Evolutionary conservation across 1,140 invertebrate species (phyloP), one percentile per base, ranked within the genome.

Genomic region (Bombus waltoni): DNA sequence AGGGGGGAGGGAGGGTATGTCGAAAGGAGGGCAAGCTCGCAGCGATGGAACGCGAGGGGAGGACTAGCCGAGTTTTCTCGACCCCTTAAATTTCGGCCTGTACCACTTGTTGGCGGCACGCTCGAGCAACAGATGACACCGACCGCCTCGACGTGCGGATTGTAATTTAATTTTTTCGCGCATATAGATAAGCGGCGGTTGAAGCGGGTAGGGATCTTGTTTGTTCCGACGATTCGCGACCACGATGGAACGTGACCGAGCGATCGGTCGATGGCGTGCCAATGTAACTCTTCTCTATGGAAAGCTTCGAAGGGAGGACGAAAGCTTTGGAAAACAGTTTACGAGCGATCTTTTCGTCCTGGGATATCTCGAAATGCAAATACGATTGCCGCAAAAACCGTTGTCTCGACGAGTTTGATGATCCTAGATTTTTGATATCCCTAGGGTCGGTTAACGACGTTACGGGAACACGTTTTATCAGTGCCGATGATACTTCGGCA

Each of bases 91-190:
- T 93, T 93, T 93, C 89, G 90, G 88, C 85, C 85, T 87, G 92
- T 91, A 92, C 93, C 93, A 94, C 93, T 94, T 94, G 93, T 94
- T 94, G 93, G 93, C 86, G 86, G 83, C 81, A 86, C 90, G 88
- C 91, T 87, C 87, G 89, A 91, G 92, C 93, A 94, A 94, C 93
- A 94, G 93, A 94, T 94, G 92, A 92, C 90, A 86, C 87, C 83
- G 77, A 22, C 32, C 78, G 80, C 40, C 42, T 44, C 44, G 66
- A 25, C 32, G 13, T 47, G 25, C 10, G 57, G 62, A 68, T 83
- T 59, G 35, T 57, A 78, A 83, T 83, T 78, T 47, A 38, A 83
- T 83, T 32, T 82, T 65, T 62, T 3, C 70, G 35, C 47, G 68
- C 68, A 59, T 73, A 28, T 3, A 53, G 18, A 22, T 42, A 25